Percentiles rank a stretch among this genome's conserved stretches.
Conservation (phyloP, 1,140 invertebrate species). For the Lordiphosa stackelbergi region DNA sequence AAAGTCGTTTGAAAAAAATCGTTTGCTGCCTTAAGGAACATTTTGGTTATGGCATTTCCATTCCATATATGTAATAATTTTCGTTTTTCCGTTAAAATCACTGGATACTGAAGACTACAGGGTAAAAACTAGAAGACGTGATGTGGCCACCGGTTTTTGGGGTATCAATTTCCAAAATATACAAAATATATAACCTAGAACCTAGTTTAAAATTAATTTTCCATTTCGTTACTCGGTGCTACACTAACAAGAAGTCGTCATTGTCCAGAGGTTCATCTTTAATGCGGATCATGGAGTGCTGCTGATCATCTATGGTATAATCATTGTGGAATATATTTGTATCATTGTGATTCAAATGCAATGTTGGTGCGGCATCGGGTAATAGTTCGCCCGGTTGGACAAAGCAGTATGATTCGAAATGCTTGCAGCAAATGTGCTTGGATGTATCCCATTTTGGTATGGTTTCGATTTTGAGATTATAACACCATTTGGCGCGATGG, state of each 20-base stretch:
- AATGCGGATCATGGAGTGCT: conserved; percentile 22
- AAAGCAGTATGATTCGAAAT: conserved; percentile 57
- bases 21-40: conserved; percentile 9
- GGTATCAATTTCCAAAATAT: conserved; percentile 21
- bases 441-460: conserved; percentile 60
- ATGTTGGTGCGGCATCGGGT: conserved; percentile 51
- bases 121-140: conserved; percentile 45
- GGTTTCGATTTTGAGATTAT: conserved; percentile 61
- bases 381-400: conserved; percentile 29
- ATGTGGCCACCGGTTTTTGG: conserved; percentile 28
- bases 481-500: conserved; percentile 59
- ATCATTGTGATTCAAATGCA: conserved; percentile 51
- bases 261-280: conserved; percentile 54
- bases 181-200: conserved; percentile 26
- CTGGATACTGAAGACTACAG: conserved; percentile 28
- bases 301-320: conserved; percentile 23
- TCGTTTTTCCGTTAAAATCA: conserved; percentile 25
- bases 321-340: conserved; percentile 61
- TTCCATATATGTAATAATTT: conserved; percentile 35
- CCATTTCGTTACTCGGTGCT: conserved; percentile 20
- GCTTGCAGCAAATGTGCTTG: conserved; percentile 53
- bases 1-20: conserved; percentile 7
- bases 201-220: conserved; percentile 29
- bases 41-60: conserved; percentile 9
- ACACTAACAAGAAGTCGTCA: conserved; percentile 50